A percentile compares a stretch with the other conserved stretches of the same genome.
Evolutionary conservation across 2,113 vertebrate species (phyloP).

Genomic region (Laterallus jamaicensis): DNA sequence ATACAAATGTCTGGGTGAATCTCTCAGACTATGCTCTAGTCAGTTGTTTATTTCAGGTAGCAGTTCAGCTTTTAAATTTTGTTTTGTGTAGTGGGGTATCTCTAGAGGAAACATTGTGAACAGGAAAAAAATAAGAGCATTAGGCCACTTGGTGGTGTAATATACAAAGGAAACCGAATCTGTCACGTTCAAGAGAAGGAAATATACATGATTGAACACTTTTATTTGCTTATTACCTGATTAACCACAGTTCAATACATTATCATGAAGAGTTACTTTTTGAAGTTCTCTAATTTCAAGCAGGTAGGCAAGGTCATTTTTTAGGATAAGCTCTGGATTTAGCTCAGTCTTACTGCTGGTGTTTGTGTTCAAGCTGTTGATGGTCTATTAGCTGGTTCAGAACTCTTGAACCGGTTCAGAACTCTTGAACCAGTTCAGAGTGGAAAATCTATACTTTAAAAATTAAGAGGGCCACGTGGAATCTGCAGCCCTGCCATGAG

Average conservation of each 20-base stretch:
- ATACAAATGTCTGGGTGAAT: background rate
- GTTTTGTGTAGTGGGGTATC: background rate
- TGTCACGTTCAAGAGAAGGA: background rate
- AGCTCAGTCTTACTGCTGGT: background rate
- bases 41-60: background rate
- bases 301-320: background rate
- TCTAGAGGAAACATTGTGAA: background rate
- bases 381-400: background rate
- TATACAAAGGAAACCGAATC: slow-evolving; percentile 65
- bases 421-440: background rate
- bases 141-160: slow-evolving; percentile 75
- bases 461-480: background rate
- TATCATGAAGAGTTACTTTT: background rate
- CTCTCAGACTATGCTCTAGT: background rate
- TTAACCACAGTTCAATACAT: background rate
- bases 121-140: background rate
- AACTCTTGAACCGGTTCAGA: background rate
- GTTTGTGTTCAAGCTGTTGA: background rate
- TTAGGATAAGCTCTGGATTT: background rate
- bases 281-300: background rate
- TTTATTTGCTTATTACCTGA: slow-evolving; percentile 11
- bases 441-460: background rate
- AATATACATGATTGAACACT: background rate
- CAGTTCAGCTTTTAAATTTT: background rate
- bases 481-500: accelerated